Percentiles rank a stretch among this genome's conserved stretches.
phyloP scores from a whole-genome alignment of 2,113 vertebrate species.

The Hiodon alosoides region DNA sequence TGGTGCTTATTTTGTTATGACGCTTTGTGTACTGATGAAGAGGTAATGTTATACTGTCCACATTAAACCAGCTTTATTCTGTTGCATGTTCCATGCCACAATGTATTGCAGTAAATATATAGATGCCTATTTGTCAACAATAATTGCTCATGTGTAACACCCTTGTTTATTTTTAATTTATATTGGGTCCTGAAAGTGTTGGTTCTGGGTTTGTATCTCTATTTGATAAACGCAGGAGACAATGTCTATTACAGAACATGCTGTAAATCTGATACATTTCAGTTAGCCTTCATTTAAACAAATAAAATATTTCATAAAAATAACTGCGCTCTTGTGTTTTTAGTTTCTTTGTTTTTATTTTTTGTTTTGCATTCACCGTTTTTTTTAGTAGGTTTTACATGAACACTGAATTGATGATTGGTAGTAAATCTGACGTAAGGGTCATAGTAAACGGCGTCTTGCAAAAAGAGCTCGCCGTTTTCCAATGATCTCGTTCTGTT shows the following conservation, averaged over 20 bases:
- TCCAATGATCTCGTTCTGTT: too few species aligned
- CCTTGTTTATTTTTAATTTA: slow-evolving; percentile 50
- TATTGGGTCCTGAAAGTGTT: slow-evolving; percentile 48
- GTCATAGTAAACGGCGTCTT: too few species aligned
- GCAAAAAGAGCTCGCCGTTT: too few species aligned
- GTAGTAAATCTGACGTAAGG: too few species aligned
- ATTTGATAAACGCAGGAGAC: slow-evolving; percentile 45
- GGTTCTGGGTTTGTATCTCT: slow-evolving; percentile 41
- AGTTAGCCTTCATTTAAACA: slow-evolving; percentile 53
- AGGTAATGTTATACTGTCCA: slow-evolving; percentile 22
- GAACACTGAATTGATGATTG: too few species aligned
- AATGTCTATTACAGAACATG: slow-evolving; percentile 43
- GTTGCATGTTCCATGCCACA: slow-evolving; percentile 44
- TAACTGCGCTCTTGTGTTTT: slow-evolving; percentile 19
- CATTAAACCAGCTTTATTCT: slow-evolving; percentile 29
- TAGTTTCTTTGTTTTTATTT: neutral
- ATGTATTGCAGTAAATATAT: slow-evolving; percentile 36
- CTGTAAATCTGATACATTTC: slow-evolving; percentile 58
- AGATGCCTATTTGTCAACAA: slow-evolving; percentile 48
- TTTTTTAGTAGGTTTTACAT: too few species aligned
- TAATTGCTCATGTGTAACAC: slow-evolving; percentile 53
- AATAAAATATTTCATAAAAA: slow-evolving; percentile 59
- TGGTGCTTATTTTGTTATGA: slow-evolving; percentile 33
- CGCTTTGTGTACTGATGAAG: slow-evolving; percentile 22
- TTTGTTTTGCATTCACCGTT: too few species aligned